A percentile compares a stretch with the other conserved stretches of the same genome.
Evolutionary conservation across 2,113 vertebrate genomes (phyloP).

Genomic region (Atractosteus spatula): DNA sequence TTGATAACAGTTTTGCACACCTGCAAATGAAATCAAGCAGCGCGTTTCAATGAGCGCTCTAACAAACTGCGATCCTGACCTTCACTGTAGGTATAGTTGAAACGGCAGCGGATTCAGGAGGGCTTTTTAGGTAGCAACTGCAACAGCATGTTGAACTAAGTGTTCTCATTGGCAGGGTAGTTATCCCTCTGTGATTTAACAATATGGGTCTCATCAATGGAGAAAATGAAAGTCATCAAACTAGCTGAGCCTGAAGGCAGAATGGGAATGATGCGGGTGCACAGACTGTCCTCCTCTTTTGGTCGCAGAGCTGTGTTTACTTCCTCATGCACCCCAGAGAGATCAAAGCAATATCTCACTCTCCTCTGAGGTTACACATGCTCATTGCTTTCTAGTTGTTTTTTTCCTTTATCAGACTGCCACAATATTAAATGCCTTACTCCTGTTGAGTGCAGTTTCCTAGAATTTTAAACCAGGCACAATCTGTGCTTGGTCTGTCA

Average conservation of each 20-base stretch:
- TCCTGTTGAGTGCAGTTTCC: too few species aligned
- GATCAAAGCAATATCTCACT: not conserved
- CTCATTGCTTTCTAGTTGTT: too few species aligned
- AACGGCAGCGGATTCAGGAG: not conserved
- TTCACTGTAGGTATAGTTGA: too few species aligned
- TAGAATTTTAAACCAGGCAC: too few species aligned
- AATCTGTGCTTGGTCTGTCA: too few species aligned
- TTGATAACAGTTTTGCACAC: too few species aligned
- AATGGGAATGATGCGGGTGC: not conserved
- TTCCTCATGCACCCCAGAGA: not conserved
- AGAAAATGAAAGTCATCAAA: slow-evolving; percentile 4
- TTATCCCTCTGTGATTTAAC: slow-evolving; percentile 8
- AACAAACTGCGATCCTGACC: too few species aligned
- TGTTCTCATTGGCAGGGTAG: not conserved
- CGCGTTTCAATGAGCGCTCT: too few species aligned
- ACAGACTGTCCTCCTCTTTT: not conserved
- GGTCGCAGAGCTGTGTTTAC: not conserved
- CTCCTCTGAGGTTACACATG: too few species aligned
- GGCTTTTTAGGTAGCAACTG: not conserved
- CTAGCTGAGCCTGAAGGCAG: not conserved
- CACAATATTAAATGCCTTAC: too few species aligned
- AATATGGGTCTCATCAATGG: not conserved
- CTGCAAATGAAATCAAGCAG: too few species aligned
- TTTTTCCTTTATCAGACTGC: too few species aligned
- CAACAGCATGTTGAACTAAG: not conserved